phyloP scores from a whole-genome alignment of 1,140 invertebrate genomes.

The Uloborus diversus region DNA sequence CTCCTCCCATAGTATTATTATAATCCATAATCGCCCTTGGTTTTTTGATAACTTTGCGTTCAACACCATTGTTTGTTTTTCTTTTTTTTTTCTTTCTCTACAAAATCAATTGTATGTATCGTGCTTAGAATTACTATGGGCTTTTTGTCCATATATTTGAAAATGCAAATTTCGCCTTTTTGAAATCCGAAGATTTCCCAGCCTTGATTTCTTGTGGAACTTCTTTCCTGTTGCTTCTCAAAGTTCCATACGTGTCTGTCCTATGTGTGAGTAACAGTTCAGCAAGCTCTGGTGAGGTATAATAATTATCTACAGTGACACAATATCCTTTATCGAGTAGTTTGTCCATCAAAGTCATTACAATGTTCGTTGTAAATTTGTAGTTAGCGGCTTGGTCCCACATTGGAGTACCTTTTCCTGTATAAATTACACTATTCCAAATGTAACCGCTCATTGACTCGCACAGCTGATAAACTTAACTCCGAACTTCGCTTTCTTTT shows the following conservation, averaged over 20 bases:
- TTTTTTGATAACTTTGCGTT: neutral
- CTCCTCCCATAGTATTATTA: constrained; percentile 12
- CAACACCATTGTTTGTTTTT: neutral
- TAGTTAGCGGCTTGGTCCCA: neutral
- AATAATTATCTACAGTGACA: neutral
- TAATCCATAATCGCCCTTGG: constrained; percentile 1
- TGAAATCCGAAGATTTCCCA: neutral
- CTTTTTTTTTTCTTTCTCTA: neutral
- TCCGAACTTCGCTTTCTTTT: too few species aligned
- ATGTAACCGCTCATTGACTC: neutral
- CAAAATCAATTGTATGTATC: neutral
- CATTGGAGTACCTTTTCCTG: neutral
- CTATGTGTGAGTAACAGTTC: too few species aligned
- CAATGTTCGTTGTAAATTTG: too few species aligned
- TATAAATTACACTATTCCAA: constrained; percentile 1
- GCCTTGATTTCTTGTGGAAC: too few species aligned
- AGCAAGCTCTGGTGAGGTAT: neutral
- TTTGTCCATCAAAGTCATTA: constrained; percentile 1
- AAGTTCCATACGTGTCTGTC: too few species aligned
- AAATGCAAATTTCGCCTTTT: neutral
- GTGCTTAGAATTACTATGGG: neutral
- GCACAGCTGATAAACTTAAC: constrained; percentile 21
- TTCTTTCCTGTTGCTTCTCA: too few species aligned
- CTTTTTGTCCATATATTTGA: neutral
- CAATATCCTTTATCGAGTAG: neutral